Percentiles rank a stretch among this genome's conserved stretches.
Evolutionary conservation across 2,888 invertebrate species (phyloP).

Genomic region (Anticlea derivata): DNA sequence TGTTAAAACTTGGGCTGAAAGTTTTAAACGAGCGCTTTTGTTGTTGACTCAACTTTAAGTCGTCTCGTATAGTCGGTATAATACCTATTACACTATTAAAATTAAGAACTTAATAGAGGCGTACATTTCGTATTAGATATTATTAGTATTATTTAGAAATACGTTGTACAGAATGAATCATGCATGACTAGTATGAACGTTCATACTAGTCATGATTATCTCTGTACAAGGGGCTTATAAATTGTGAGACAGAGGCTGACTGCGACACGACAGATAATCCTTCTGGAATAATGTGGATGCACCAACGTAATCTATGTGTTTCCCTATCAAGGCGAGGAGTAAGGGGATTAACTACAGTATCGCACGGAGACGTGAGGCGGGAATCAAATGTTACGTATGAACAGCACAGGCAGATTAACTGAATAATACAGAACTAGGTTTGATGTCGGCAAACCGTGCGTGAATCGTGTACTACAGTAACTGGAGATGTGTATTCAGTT

Average conservation of each 20-base stretch:
- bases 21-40: conserved; percentile 37
- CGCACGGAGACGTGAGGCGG: conserved; percentile 30
- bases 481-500: conserved; percentile 7
- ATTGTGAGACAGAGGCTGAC: conserved; percentile 48
- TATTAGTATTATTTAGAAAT: conserved; percentile 11
- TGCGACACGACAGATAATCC: conserved; percentile 62
- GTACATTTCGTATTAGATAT: conserved; percentile 12
- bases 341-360: conserved; percentile 61
- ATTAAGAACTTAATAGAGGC: conserved; percentile 7
- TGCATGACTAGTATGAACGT: conserved; percentile 29
- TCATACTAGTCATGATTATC: conserved; percentile 49
- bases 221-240: conserved; percentile 49
- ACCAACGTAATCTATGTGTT: conserved; percentile 60
- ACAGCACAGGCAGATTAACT: conserved; percentile 36
- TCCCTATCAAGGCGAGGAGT: conserved; percentile 54
- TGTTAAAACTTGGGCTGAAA: conserved; percentile 33
- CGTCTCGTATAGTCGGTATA: conserved; percentile 18
- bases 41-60: conserved; percentile 26
- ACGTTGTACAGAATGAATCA: conserved; percentile 8
- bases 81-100: conserved; percentile 22
- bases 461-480: conserved; percentile 18
- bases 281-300: conserved; percentile 60
- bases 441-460: conserved; percentile 14
- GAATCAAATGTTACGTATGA: conserved; percentile 36
- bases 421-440: conserved; percentile 33